Evolutionary conservation across 1,140 invertebrate species (phyloP), one percentile per base, ranked within the genome.

Genomic region (Cotesia typhae): DNA sequence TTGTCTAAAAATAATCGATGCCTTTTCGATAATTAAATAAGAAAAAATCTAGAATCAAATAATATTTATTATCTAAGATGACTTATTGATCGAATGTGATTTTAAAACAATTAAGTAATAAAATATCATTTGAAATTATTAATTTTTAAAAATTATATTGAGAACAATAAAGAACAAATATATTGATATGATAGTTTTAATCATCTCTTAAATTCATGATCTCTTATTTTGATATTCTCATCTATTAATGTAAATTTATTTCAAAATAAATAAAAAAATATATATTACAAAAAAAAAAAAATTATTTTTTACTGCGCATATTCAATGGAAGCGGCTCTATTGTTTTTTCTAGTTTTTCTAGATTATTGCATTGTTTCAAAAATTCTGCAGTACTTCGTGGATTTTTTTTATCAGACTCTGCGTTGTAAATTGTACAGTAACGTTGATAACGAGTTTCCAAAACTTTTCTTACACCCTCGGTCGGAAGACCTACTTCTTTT

Each of bases 401-500:
- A 70, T 82, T 73, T 9, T 74, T 20, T 74, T 85, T 85, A 77
- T 89, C 89, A 74, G 87, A 88, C 75, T 89, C 88, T 14, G 88
- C 80, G 77, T 89, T 89, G 73, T 87, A 89, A 14, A 89, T 73
- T 41, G 83, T 75, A 7, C 78, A 82, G 68, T 87, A 89, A 78
- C 79, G 85, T 65, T 87, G 83, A 65, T 88, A 80, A 38, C 88
- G 77, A n/a, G 69, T 72, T 38, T 88, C 85, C 14, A 89, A 74
- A 12, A 79, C 70, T 81, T 86, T 88, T 70, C 85, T 82, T 75
- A 89, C 87, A 41, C 90, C 90, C 36, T 84, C 77, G 3, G 77
- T 75, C 10, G 84, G 85, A 5, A 90, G 77, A 9, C 88, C 88
- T 55, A 86, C 78, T 66, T 89, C 87, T 81, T 88, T 89, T 66